phyloP scores from a whole-genome alignment of 2,888 invertebrate genomes.

The Polyploca ridens region DNA sequence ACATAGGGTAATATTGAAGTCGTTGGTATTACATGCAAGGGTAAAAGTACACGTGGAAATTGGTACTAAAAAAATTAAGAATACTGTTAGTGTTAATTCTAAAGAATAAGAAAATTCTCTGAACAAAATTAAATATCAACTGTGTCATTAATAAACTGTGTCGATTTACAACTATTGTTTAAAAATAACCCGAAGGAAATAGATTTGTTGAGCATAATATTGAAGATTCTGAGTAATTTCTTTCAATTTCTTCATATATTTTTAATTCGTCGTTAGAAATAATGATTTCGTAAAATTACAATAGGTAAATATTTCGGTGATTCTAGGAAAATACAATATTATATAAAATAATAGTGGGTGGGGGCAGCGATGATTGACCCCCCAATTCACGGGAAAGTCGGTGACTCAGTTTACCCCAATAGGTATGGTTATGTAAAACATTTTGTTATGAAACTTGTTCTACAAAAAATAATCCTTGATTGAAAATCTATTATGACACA shows the following conservation, averaged over 20 bases:
- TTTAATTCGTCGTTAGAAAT: background rate
- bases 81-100: too few species aligned
- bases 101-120: too few species aligned
- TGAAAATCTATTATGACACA: too few species aligned
- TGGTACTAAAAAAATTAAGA: too few species aligned
- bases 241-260: background rate
- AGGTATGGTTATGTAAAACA: background rate
- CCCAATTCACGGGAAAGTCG: conserved; percentile 51
- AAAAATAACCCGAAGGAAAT: too few species aligned
- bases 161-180: too few species aligned
- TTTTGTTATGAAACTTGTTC: background rate
- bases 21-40: too few species aligned
- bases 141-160: background rate
- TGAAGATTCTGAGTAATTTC: background rate
- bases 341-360: conserved; percentile 7
- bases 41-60: too few species aligned
- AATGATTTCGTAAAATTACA: background rate
- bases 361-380: conserved; percentile 28
- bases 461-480: too few species aligned
- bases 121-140: too few species aligned
- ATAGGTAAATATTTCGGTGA: background rate
- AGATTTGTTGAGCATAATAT: background rate
- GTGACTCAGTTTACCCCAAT: conserved; percentile 55
- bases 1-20: background rate
- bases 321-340: conserved; percentile 33